Evolutionary conservation across 2,888 invertebrate species (phyloP).

Genomic region (Thecophora atra): DNA sequence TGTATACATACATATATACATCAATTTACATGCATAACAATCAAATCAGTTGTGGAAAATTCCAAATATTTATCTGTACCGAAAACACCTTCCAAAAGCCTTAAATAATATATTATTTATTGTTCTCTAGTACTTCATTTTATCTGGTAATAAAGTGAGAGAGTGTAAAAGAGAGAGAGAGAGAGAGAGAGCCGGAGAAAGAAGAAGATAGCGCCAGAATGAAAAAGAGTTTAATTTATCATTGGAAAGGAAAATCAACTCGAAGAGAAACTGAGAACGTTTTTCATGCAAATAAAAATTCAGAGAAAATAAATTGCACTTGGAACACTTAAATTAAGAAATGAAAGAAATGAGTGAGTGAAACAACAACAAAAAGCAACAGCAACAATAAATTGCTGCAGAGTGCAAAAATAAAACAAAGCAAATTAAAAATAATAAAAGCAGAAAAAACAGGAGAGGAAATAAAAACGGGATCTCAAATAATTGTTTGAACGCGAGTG

Average conservation of each 20-base stretch:
- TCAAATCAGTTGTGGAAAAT: no score
- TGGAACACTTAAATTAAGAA: background rate
- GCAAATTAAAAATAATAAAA: no score
- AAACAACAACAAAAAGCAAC: background rate
- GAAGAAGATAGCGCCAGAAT: background rate
- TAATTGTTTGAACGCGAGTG: background rate
- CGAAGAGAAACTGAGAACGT: background rate
- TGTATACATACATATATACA: no score
- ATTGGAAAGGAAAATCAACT: background rate
- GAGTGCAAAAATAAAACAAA: no score
- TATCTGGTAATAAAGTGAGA: background rate
- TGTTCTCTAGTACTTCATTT: no score
- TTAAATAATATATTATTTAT: no score
- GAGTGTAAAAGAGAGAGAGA: background rate
- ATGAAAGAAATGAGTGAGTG: background rate
- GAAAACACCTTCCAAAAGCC: no score
- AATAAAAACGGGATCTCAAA: background rate
- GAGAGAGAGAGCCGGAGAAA: background rate
- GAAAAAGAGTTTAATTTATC: background rate
- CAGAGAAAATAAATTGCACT: background rate
- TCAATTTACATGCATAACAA: no score
- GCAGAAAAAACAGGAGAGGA: background rate
- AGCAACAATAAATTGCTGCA: no score
- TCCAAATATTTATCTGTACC: no score
- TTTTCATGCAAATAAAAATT: background rate